Evolutionary conservation across 2,797 vertebrate genomes (phyloP), one percentile per base, ranked within the genome.

Genomic region (Hypotaenidia okinawae): DNA sequence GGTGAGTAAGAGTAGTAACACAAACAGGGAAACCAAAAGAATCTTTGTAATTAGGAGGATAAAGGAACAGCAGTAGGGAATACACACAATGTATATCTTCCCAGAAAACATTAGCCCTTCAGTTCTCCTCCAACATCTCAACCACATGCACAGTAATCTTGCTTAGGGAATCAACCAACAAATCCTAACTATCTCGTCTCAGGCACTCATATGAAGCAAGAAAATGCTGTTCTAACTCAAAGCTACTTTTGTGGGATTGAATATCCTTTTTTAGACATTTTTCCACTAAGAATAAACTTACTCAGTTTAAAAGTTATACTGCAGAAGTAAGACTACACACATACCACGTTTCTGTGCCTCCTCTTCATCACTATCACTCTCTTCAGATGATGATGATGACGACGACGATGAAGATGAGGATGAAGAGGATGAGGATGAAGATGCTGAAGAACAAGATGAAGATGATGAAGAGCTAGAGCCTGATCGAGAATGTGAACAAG

Each of bases 401-500:
- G 98, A 98, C 0, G 99, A 99, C 0, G 99, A 99, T 0, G 99
- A 99, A 0, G 99, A 99, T 0, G 99, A 99, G 0, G 99, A 99
- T 0, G 99, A 99, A 0, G 99, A 99, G 0, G 99, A 99, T 6
- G 99, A 99, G 3, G 99, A 98, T 1, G 98, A 98, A 0, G 98
- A 98, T 54, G 98, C 99, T 17, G 99, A 99, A 93, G 99, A 99
- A 92, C 99, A 99, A 64, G 98, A 98, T 67, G 98, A 98, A 49
- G 98, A 99, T 10, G 99, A 99, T 1, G 99, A 99, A 13, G 99
- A 99, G 76, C 98, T 98, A 90, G 98, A 98, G 91, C 98, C 98
- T 10, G 99, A 99, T 5, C 98, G 98, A 37, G 99, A 99, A 15
- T 98, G 99, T 35, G 99, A 99, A 75, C 99, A 99, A 64, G 98